phyloP scores from a whole-genome alignment of 1,140 invertebrate species.

The Adoxophyes honmai region DNA sequence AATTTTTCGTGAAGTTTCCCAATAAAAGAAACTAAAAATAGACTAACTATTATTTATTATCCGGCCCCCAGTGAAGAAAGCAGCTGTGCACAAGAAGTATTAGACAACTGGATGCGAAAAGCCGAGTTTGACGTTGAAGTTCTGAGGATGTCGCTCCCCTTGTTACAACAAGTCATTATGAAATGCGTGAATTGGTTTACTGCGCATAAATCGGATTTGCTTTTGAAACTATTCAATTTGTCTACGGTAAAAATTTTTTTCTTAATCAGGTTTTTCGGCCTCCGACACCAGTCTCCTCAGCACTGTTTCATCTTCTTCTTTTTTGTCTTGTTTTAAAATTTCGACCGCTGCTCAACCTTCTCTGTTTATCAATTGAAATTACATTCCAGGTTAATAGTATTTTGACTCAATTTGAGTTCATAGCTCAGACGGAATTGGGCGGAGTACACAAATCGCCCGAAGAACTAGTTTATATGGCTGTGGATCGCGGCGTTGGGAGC shows the following conservation, averaged over 20 bases:
- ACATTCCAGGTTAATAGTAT: constrained; percentile 61
- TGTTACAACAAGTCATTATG: constrained; percentile 36
- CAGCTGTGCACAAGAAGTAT: constrained; percentile 40
- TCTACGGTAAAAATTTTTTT: constrained; percentile 47
- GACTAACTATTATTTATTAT: neutral
- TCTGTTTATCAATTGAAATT: too few relatives aligned
- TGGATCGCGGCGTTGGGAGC: constrained; percentile 48
- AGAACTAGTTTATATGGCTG: constrained; percentile 49
- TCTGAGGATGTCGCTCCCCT: constrained; percentile 32
- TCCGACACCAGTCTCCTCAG: too few relatives aligned
- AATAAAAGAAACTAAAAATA: neutral
- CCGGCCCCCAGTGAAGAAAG: constrained; percentile 40
- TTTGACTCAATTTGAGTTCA: constrained; percentile 58
- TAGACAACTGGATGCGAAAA: constrained; percentile 46
- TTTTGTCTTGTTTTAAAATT: too few relatives aligned
- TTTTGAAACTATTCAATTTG: constrained; percentile 38
- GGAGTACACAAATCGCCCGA: constrained; percentile 36
- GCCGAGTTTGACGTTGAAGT: constrained; percentile 50
- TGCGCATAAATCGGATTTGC: constrained; percentile 38
- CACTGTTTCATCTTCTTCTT: too few relatives aligned
- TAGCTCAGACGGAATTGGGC: constrained; percentile 31
- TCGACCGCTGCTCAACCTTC: too few relatives aligned
- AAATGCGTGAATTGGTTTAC: constrained; percentile 47
- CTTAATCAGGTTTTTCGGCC: too few relatives aligned
- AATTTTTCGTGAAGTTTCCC: too few relatives aligned